Percentiles rank a stretch among this genome's conserved stretches.
phyloP scores from a whole-genome alignment of 2,888 invertebrate species.

The Leptura quadrifasciata region DNA sequence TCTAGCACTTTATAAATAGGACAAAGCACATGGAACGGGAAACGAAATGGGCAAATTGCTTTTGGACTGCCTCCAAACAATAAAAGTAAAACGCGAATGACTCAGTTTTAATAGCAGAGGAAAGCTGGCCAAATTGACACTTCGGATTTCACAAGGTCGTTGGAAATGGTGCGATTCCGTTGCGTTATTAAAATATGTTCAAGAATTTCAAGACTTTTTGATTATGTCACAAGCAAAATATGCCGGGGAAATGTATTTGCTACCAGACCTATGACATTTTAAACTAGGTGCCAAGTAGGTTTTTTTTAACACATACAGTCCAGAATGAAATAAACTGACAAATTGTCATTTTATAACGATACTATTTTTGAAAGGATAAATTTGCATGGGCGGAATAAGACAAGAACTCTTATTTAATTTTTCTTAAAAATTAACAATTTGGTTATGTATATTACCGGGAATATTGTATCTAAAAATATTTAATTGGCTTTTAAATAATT shows the following conservation, averaged over 20 bases:
- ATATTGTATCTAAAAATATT: too few relatives aligned
- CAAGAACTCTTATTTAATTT: too few relatives aligned
- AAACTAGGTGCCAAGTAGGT: background rate
- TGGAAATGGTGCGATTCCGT: background rate
- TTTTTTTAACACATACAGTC: too few relatives aligned
- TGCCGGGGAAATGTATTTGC: background rate
- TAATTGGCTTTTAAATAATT: too few relatives aligned
- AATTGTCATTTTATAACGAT: too few relatives aligned
- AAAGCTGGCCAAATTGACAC: slow-evolving; percentile 18
- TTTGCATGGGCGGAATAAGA: too few relatives aligned
- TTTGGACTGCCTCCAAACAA: slow-evolving; percentile 28
- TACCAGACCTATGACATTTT: background rate
- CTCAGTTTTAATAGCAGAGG: slow-evolving; percentile 13
- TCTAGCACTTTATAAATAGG: slow-evolving; percentile 24
- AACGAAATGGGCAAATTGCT: slow-evolving; percentile 29
- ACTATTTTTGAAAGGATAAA: too few relatives aligned
- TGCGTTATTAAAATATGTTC: background rate
- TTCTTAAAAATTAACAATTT: too few relatives aligned
- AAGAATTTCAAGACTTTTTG: background rate
- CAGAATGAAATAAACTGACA: too few relatives aligned
- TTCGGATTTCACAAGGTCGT: slow-evolving; percentile 13
- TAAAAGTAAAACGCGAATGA: slow-evolving; percentile 27
- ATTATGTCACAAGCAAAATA: slow-evolving; percentile 6
- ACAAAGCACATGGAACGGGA: background rate
- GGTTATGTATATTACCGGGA: too few relatives aligned